Percentiles rank a stretch among this genome's conserved stretches.
phyloP scores from a whole-genome alignment of 2,113 vertebrate species.

The Xiphophorus maculatus region DNA sequence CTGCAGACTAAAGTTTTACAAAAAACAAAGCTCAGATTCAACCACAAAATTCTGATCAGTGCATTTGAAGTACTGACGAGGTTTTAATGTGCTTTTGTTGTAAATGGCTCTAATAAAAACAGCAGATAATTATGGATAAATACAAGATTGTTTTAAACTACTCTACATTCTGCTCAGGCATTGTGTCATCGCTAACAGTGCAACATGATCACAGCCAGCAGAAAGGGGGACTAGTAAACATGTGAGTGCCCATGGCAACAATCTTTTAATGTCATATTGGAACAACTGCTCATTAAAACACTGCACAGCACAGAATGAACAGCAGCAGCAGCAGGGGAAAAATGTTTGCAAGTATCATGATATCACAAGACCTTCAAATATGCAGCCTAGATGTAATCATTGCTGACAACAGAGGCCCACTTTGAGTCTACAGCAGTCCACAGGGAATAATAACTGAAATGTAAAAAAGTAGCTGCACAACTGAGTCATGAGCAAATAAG shows the following conservation, averaged over 20 bases:
- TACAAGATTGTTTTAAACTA: not conserved
- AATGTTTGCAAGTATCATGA: constrained; percentile 24
- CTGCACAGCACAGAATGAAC: constrained; percentile 1
- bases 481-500: constrained; percentile 29
- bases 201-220: too few species aligned
- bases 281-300: constrained; percentile 23
- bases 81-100: not conserved
- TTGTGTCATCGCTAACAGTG: not conserved
- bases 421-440: constrained; percentile 22
- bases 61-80: not conserved
- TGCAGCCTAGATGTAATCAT: constrained; percentile 45
- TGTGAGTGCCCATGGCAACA: constrained; percentile 22
- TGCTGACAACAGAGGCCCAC: constrained; percentile 38
- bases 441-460: constrained; percentile 42
- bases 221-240: not conserved
- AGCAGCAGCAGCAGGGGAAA: constrained; percentile 15
- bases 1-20: not conserved
- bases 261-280: constrained; percentile 14
- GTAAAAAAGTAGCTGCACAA: constrained; percentile 33
- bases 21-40: not conserved
- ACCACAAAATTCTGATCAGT: too few species aligned
- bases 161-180: not conserved
- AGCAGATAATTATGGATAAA: not conserved
- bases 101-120: not conserved
- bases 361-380: constrained; percentile 28